Percentiles rank a stretch among this genome's conserved stretches.
Evolutionary conservation across 2,888 invertebrate genomes (phyloP).

Genomic region (Dryococelus australis): DNA sequence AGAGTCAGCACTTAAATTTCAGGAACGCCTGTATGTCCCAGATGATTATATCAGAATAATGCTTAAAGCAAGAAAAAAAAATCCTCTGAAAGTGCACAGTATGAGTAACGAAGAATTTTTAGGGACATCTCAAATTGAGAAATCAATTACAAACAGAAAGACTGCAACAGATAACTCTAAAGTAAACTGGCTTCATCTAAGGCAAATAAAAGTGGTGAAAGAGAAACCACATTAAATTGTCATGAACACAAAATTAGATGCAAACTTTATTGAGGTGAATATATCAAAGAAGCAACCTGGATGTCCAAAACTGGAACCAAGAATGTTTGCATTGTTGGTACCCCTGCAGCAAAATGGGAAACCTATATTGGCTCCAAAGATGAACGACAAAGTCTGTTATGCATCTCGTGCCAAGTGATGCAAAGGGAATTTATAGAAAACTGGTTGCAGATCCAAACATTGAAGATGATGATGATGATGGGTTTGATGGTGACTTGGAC

Average conservation of each 20-base stretch:
- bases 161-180: not conserved
- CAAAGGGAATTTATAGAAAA: not conserved
- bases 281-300: not conserved
- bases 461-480: not conserved
- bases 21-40: not conserved
- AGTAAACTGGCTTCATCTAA: not conserved
- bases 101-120: constrained; percentile 18
- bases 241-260: not conserved
- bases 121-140: constrained; percentile 4
- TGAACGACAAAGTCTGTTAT: not conserved
- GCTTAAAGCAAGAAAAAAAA: not conserved
- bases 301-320: not conserved
- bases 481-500: not conserved
- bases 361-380: not conserved
- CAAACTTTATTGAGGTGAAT: not conserved
- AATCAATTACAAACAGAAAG: not conserved
- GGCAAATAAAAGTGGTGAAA: constrained; percentile 5
- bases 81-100: not conserved
- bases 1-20: constrained; percentile 5
- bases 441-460: constrained; percentile 13
- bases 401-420: not conserved
- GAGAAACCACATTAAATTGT: not conserved
- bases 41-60: not conserved
- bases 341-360: not conserved
- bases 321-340: not conserved